A percentile compares a stretch with the other conserved stretches of the same genome.
These are phyloP conservation scores for Epirrhoe tristata DNA, from an alignment of 2,888 invertebrate genomes.

Conservation along the genomic window DNA sequence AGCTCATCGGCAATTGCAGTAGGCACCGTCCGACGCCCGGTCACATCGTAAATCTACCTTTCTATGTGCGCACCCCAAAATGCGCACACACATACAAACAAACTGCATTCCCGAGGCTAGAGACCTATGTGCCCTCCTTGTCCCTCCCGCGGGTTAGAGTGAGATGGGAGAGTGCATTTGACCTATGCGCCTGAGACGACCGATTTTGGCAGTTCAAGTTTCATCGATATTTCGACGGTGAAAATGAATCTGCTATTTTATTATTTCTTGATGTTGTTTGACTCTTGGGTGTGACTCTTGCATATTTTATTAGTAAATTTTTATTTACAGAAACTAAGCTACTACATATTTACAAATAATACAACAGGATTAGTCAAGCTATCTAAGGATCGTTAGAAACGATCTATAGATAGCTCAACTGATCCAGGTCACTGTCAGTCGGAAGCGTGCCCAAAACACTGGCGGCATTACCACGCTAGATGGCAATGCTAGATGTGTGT, in stretches of 20 bases:
- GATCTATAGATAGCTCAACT: too few relatives aligned
- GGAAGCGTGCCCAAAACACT: too few relatives aligned
- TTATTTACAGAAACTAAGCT: too few relatives aligned
- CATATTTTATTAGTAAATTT: too few relatives aligned
- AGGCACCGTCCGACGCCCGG: slow-evolving; percentile 13
- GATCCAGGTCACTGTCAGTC: too few relatives aligned
- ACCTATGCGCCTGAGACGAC: slow-evolving; percentile 69
- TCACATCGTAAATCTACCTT: slow-evolving; percentile 35
- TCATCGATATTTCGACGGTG: slow-evolving; percentile 26
- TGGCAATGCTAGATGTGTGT: too few relatives aligned
- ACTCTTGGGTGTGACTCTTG: background rate
- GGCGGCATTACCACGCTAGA: too few relatives aligned
- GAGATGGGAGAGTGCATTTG: slow-evolving; percentile 64
- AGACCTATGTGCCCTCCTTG: slow-evolving; percentile 53
- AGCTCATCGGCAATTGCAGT: slow-evolving; percentile 19
- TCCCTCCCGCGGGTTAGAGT: slow-evolving; percentile 47
- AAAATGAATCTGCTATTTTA: slow-evolving; percentile 23
- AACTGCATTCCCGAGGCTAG: slow-evolving; percentile 71
- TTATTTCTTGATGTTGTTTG: background rate
- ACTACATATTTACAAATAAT: too few relatives aligned
- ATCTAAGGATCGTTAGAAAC: too few relatives aligned
- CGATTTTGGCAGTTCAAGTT: slow-evolving; percentile 67
- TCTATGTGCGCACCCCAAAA: slow-evolving; percentile 48
- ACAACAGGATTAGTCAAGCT: too few relatives aligned
- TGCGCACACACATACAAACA: slow-evolving; percentile 53